phyloP scores from a whole-genome alignment of 2,888 invertebrate species.

The Yponomeuta plumbellus region DNA sequence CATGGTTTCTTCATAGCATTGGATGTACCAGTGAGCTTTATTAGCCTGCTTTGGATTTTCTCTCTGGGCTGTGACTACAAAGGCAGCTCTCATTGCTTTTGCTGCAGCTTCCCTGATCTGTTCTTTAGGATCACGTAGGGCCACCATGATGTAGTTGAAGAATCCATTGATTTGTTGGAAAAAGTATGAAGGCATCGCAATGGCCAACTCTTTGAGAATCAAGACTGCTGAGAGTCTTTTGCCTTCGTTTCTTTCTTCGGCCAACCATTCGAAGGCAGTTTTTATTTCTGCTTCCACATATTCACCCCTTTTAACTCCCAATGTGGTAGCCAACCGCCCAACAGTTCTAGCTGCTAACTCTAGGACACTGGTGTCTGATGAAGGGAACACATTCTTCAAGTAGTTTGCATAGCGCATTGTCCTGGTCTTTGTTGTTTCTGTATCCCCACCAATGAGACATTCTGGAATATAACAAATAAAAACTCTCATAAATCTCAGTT shows the following conservation, averaged over 20 bases:
- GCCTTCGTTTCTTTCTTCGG: slow-evolving; percentile 92
- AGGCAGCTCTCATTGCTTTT: slow-evolving; percentile 93
- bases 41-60: slow-evolving; percentile 93
- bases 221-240: slow-evolving; percentile 94
- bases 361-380: slow-evolving; percentile 92
- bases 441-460: slow-evolving; percentile 93
- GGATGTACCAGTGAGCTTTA: slow-evolving; percentile 92
- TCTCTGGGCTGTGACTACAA: slow-evolving; percentile 95
- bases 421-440: slow-evolving; percentile 90
- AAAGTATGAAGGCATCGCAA: slow-evolving; percentile 98
- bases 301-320: slow-evolving; percentile 94
- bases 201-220: slow-evolving; percentile 93
- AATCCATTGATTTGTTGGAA: slow-evolving; percentile 94
- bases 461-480: slow-evolving; percentile 74
- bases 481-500: background rate
- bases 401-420: slow-evolving; percentile 95
- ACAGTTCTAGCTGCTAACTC: slow-evolving; percentile 97
- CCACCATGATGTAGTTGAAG: slow-evolving; percentile 94
- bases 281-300: slow-evolving; percentile 98
- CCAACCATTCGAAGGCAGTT: slow-evolving; percentile 95
- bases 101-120: slow-evolving; percentile 94
- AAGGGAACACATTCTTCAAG: slow-evolving; percentile 90
- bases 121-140: slow-evolving; percentile 92
- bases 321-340: slow-evolving; percentile 90
- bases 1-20: slow-evolving; percentile 93